Evolutionary conservation across 2,797 vertebrate species (phyloP), one percentile per base, ranked within the genome.

Genomic region (Diplodus puntazzo): DNA sequence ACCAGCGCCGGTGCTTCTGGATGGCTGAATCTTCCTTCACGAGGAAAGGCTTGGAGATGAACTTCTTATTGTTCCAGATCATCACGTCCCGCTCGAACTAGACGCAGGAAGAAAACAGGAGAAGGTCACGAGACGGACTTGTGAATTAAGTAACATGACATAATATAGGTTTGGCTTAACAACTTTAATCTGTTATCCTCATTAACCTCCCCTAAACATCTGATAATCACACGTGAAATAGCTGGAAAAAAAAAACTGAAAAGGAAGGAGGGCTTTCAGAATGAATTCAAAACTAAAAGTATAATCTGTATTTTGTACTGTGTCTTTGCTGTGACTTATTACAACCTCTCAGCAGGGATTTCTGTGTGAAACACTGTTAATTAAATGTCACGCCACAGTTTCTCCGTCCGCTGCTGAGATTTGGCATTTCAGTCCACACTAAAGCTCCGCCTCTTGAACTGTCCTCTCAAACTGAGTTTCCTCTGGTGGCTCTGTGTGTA

Each of bases 61-160:
- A 96, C 70, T 88, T 96, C 92, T 97, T 97, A 79, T 97, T 97
- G 83, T 97, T 98, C 97, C 97, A 97, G 88, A 97, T 95, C 95
- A 96, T 96, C 49, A 97, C 85, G 1, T 97, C 96, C 0, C 96
- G 93, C 79, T 97, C 96, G 80, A 97, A 97, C 97, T 96, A 68
- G 1, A 67, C 11, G 64, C 5, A 54, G 65, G 49, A 20, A 30
- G 25, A 21, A 69, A 71, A 30, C 27, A 69, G 13, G 17, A 72
- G 3, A 64, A 18, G 42, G 23, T 79, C 64, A 79, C 2, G 1
- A 42, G n/a, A 68, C 23, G 50, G 6, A 67, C 25, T 5, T 68
- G 17, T 57, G 20, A 20, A 60, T 65, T 39, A 39, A 39, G 34
- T 39, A 39, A 11, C 9, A 27, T 52, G 21, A 42, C 27, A 5